Conservation (phyloP, 2,113 vertebrate species). For the Clarias magur region DNA sequence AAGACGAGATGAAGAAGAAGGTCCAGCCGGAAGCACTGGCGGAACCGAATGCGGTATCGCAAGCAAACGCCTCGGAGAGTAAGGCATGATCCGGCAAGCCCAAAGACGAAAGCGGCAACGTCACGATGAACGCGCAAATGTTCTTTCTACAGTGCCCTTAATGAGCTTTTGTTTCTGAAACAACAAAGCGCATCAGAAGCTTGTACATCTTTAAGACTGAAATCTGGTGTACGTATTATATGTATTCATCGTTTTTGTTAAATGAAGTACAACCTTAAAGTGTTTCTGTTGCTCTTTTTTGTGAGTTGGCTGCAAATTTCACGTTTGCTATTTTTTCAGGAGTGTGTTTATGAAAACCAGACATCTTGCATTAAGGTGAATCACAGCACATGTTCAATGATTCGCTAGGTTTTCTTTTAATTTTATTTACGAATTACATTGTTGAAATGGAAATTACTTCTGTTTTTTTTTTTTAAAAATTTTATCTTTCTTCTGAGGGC, state of each 20-base stretch:
- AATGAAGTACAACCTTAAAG: constrained; percentile 38
- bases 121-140: constrained; percentile 47
- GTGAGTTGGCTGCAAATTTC: constrained; percentile 5
- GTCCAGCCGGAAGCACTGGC: constrained; percentile 78
- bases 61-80: constrained; percentile 84
- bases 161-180: constrained; percentile 37
- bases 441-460: constrained; percentile 60
- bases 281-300: constrained; percentile 6
- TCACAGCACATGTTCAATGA: constrained; percentile 48
- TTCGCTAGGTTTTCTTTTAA: constrained; percentile 65
- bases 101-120: constrained; percentile 50
- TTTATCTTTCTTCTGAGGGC: constrained; percentile 58
- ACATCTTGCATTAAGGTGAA: constrained; percentile 60
- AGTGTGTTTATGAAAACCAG: constrained; percentile 24
- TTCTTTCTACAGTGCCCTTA: constrained; percentile 52
- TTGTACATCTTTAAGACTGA: constrained; percentile 43
- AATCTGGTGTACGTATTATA: constrained; percentile 23
- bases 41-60: constrained; percentile 87
- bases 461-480: constrained; percentile 31
- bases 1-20: constrained; percentile 80
- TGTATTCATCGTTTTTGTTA: constrained; percentile 20
- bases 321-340: neutral
- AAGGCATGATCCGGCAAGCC: constrained; percentile 83
- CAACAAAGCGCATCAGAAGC: constrained; percentile 10
- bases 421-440: constrained; percentile 67